phyloP scores from a whole-genome alignment of 2,113 vertebrate species.

The Sciurus niger region DNA sequence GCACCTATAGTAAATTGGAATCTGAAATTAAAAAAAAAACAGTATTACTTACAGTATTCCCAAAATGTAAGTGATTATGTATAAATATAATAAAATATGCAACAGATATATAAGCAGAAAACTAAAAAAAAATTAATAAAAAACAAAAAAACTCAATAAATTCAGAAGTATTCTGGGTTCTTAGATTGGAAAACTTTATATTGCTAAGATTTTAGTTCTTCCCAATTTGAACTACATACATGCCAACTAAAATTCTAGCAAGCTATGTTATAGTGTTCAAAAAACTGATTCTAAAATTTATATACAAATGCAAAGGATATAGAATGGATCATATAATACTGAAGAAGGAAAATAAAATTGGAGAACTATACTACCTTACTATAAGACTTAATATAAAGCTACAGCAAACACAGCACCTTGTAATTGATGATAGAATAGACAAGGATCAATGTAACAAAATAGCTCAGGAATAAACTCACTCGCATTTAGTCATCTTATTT shows the following conservation, averaged over 20 bases:
- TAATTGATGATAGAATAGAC: background rate
- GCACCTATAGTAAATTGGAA: background rate
- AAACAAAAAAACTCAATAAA: background rate
- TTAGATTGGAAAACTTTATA: background rate
- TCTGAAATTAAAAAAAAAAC: background rate
- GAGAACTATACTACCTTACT: background rate
- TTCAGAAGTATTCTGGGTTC: background rate
- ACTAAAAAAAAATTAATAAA: background rate
- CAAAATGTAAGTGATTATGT: background rate
- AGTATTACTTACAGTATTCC: background rate
- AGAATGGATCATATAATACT: background rate
- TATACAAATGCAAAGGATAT: background rate
- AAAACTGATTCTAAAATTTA: background rate
- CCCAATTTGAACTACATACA: background rate
- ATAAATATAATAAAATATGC: background rate
- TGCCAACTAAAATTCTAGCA: background rate
- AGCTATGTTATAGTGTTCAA: background rate
- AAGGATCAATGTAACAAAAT: conserved; percentile 42
- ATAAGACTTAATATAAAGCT: conserved; percentile 24
- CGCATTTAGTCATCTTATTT: background rate
- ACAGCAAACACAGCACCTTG: background rate
- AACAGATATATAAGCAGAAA: background rate
- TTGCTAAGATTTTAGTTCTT: background rate
- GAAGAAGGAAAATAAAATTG: background rate
- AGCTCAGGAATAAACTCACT: background rate